A percentile compares a stretch with the other conserved stretches of the same genome.
phyloP scores from a whole-genome alignment of 2,888 invertebrate genomes.

The Caenorhabditis drosophilae region DNA sequence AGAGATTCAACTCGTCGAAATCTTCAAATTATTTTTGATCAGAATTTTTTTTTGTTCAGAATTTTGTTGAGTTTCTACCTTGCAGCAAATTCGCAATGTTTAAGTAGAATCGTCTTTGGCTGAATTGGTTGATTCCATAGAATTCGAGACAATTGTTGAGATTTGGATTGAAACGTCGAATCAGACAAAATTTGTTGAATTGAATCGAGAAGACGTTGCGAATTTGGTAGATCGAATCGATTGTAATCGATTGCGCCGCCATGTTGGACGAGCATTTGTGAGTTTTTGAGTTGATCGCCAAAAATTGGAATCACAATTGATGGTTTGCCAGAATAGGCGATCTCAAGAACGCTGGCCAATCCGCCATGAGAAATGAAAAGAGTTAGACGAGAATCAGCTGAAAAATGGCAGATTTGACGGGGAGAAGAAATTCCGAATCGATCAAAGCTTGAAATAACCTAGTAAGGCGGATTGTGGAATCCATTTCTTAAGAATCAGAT shows the following conservation, averaged over 20 bases:
- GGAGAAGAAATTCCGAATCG: too few species aligned
- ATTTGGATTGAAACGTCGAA: conserved; percentile 6
- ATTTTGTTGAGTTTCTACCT: not conserved
- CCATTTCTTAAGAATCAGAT: conserved; percentile 24
- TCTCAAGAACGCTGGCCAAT: conserved; percentile 24
- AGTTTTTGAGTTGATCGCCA: conserved; percentile 28
- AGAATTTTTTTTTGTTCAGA: not conserved
- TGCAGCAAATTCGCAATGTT: not conserved
- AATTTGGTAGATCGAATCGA: conserved; percentile 21
- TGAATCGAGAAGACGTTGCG: conserved; percentile 10
- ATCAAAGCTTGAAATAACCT: too few species aligned
- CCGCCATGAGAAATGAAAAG: conserved; percentile 34
- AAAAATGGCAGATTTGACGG: conserved; percentile 1
- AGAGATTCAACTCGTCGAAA: not conserved
- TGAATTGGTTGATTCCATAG: conserved; percentile 4
- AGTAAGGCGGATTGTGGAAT: conserved; percentile 26
- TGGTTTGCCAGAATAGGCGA: conserved; percentile 30
- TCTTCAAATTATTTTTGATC: not conserved
- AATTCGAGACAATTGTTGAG: conserved; percentile 19
- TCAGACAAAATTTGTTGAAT: conserved; percentile 11
- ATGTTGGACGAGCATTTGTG: conserved; percentile 21
- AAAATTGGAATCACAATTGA: conserved; percentile 28
- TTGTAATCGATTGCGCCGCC: conserved; percentile 8
- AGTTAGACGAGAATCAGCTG: conserved; percentile 21
- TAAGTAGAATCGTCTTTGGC: not conserved